Evolutionary conservation across 1,140 invertebrate genomes (phyloP), one percentile per base, ranked within the genome.

Genomic region (Euglossa dilemma): DNA sequence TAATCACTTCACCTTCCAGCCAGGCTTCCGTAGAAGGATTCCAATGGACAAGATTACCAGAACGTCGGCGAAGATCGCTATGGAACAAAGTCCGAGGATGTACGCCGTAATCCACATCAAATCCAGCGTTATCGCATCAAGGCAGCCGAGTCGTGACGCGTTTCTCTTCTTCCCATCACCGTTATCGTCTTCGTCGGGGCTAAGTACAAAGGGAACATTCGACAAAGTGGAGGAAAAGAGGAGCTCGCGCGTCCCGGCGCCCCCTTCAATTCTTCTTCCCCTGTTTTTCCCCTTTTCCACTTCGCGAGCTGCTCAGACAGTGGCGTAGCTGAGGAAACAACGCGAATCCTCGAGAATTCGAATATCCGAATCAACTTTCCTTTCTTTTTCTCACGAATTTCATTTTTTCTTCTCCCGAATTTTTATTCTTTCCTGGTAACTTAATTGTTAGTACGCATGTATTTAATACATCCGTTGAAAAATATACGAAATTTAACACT

Each of bases 61-160:
- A 73, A 87, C 73, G 84, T 91, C 59, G 45, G 71, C 80, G 61
- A 80, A 84, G 82, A 91, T 90, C 85, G 86, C 85, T 80, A 87
- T 75, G 76, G 87, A 87, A 80, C 84, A 89, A 63, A 89, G 81
- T 85, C 85, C 85, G 36, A 86, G 82, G 47, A 86, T 57, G 52
- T 85, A 85, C 73, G 86, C 78, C 8, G 77, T 87, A 76, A 91
- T 89, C 85, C 85, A 87, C 81, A 87, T 84, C 78, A 85, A 84
- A 87, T 88, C 82, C 83, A 84, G 83, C 73, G 82, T 83, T 90
- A 89, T 88, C 80, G 86, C 89, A 14, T 90, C 87, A 64, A 83
- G 72, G 61, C 89, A 89, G 80, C 76, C 81, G 50, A 45, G 81
- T 69, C 56, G 63, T 47, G 64, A 43, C 45, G 57, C 36, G 64